Conservation (phyloP, 2,797 vertebrate species). For the Lacerta bilineata region DNA sequence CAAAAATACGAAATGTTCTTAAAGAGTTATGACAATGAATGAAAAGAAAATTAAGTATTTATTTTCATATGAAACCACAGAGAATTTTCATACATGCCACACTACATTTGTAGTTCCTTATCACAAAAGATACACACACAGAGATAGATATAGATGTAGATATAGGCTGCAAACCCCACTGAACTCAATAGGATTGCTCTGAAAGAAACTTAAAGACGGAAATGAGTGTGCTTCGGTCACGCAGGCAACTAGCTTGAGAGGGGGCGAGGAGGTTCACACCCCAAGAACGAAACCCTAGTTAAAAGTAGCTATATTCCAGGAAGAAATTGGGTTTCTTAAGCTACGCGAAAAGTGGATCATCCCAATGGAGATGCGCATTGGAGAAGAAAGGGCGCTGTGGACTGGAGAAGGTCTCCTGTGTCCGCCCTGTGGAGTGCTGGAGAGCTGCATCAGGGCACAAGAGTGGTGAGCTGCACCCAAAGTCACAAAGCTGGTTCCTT, state of each 20-base stretch:
- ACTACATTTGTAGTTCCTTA: neutral
- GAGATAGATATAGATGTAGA: neutral
- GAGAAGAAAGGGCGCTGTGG: neutral
- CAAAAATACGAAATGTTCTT: neutral
- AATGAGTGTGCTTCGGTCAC: neutral
- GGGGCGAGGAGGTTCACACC: neutral
- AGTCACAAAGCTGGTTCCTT: neutral
- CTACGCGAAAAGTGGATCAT: neutral
- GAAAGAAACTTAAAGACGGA: neutral
- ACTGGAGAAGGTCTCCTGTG: neutral
- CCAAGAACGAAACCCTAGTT: neutral
- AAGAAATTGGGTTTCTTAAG: neutral
- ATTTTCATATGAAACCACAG: slow-evolving; percentile 63
- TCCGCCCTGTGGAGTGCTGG: neutral
- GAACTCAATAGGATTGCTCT: neutral
- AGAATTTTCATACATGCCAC: slow-evolving; percentile 12
- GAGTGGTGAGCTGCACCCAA: neutral
- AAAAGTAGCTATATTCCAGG: rapidly evolving
- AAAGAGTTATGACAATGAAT: slow-evolving; percentile 16
- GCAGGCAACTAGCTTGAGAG: neutral
- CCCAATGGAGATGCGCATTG: slow-evolving; percentile 5
- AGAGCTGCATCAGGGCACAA: neutral
- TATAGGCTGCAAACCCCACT: neutral
- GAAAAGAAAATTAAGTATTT: slow-evolving; percentile 30
- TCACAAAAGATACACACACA: neutral